Evolutionary conservation across 2,888 invertebrate species (phyloP), one percentile per base, ranked within the genome.

Genomic region (Acanthoscelides obtectus): DNA sequence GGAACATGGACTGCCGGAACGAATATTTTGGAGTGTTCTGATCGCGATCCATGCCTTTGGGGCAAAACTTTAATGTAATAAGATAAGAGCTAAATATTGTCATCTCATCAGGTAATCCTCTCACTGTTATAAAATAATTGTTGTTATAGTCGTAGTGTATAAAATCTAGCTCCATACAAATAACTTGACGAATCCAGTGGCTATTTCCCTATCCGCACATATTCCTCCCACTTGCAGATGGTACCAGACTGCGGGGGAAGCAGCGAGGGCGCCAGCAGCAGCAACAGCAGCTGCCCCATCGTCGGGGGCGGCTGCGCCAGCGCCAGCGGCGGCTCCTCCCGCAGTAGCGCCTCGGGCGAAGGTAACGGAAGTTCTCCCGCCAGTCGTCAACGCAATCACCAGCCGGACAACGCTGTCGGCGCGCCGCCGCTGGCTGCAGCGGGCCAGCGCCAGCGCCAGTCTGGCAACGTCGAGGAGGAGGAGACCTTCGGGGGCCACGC

Each of bases 221-320:
- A 25, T 25, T 45, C 45, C 12, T 12, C 8, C 22, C 66, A 17
- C 71, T 85, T 85, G 76, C 84, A 87, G 87, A 87, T 87, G 87
- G 86, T 86, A 84, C 86, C 87, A 82, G 86, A 87, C 74, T 81
- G 81, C 75, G 78, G 78, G 78, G 86, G 86, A 78, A 74, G 75
- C 20, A 88, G 88, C 75, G 88, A 88, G 83, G 88, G 88, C 81
- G 86, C 86, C 78, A 73, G 75, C 20, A 88, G 88, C 75, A 88
- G 68, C 70, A 20, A 68, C 68, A 25, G 19, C 20, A 77, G 77
- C 78, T 86, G 86, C 78, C 73, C n/a, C n/a, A n/a, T 75, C 20
- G 88, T 88, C 75, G 88, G 88, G 83, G 88, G 88, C 81, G 83
- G 87, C 8, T 4, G 45, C 12, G 5, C 1, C 45, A 17, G 45